Percentiles rank a stretch among this genome's conserved stretches.
These are phyloP conservation scores for Enoplosus armatus DNA, from an alignment of 2,797 vertebrate species.

Conservation along the genomic window DNA sequence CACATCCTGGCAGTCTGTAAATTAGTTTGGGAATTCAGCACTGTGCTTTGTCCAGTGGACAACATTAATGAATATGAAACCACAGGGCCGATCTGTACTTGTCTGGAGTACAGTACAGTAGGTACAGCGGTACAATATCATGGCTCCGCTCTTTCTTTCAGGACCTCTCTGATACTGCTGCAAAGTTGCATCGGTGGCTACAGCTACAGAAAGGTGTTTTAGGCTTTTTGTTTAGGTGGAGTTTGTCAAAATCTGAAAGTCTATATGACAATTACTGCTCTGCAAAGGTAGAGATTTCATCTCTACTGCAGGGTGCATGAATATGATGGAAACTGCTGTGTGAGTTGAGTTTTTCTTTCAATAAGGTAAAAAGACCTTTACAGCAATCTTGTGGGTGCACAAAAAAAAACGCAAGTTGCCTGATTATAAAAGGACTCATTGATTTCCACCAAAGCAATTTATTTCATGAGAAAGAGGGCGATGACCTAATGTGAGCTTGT, in stretches of 20 bases:
- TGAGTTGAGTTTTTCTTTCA: slow-evolving; percentile 36
- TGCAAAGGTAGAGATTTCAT: slow-evolving; percentile 24
- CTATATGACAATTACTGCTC: slow-evolving; percentile 8
- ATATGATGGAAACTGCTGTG: slow-evolving; percentile 32
- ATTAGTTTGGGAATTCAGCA: slow-evolving; percentile 53
- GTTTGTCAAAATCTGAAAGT: slow-evolving; percentile 27
- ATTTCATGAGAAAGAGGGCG: slow-evolving; percentile 56
- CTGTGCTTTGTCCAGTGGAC: slow-evolving; percentile 51
- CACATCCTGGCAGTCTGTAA: slow-evolving; percentile 44
- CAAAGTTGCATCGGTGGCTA: slow-evolving; percentile 32
- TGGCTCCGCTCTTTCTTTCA: slow-evolving; percentile 30
- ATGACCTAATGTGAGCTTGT: slow-evolving; percentile 50
- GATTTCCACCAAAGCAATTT: slow-evolving; percentile 56
- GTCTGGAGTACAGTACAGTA: slow-evolving; percentile 49
- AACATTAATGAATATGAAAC: slow-evolving; percentile 63
- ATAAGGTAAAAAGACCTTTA: slow-evolving; percentile 42
- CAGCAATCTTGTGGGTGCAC: slow-evolving; percentile 27
- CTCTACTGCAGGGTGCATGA: slow-evolving; percentile 7
- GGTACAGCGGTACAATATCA: slow-evolving; percentile 36
- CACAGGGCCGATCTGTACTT: slow-evolving; percentile 58
- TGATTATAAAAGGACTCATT: slow-evolving; percentile 52
- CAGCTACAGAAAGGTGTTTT: slow-evolving; percentile 25
- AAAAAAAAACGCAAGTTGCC: slow-evolving; percentile 30
- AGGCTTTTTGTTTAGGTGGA: slow-evolving; percentile 12
- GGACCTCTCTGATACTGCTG: slow-evolving; percentile 43